Conservation (phyloP, 1,140 invertebrate genomes). For the Euura lappo region DNA sequence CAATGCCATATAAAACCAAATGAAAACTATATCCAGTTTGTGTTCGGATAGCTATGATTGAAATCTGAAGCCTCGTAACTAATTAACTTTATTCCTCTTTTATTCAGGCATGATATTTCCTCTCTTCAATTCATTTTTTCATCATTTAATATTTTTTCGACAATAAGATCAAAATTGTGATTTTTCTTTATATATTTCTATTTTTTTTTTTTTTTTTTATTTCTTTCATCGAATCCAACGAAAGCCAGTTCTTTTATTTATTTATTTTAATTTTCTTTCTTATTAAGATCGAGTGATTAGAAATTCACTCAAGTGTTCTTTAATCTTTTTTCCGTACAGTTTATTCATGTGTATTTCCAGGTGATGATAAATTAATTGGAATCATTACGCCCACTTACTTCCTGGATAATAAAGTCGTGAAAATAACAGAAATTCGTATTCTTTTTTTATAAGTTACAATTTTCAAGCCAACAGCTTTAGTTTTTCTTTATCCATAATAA, state of each 20-base stretch:
- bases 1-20: conserved; percentile 58
- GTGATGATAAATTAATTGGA: neutral
- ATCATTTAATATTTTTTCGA: conserved; percentile 9
- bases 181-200: conserved; percentile 14
- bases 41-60: conserved; percentile 47
- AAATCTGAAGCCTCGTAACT: conserved; percentile 12
- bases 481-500: conserved; percentile 14
- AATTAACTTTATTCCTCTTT: conserved; percentile 25
- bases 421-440: neutral
- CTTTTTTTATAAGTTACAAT: too few species aligned
- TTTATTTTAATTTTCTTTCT: neutral
- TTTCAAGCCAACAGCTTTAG: too few species aligned
- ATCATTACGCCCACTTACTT: neutral
- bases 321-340: neutral
- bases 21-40: conserved; percentile 50
- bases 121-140: conserved; percentile 10
- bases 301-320: too few species aligned
- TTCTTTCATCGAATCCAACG: neutral
- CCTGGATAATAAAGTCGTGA: neutral
- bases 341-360: neutral
- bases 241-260: neutral
- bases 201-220: too few species aligned
- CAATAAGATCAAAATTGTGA: neutral
- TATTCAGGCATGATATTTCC: conserved; percentile 21
- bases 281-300: neutral